A percentile compares a stretch with the other conserved stretches of the same genome.
Conservation (phyloP, 2,113 vertebrate genomes). For the Vidua chalybeata region DNA sequence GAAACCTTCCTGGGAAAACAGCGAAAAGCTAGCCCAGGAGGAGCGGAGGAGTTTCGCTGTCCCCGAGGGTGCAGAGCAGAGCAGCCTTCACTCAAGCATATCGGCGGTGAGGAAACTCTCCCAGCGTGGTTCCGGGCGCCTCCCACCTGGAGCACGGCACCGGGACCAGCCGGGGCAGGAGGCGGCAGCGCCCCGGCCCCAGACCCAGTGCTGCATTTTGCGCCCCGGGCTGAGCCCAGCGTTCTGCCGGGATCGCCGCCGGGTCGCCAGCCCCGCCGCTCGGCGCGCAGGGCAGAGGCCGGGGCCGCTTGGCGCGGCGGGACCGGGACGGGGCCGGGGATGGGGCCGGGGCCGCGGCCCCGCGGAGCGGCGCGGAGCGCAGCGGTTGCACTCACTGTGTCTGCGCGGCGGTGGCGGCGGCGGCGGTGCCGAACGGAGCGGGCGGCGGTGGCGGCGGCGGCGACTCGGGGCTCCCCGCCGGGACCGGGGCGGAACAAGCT, state of each 20-base stretch:
- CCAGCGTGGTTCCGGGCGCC: too few relatives aligned
- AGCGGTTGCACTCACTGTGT: too few relatives aligned
- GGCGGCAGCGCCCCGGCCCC: neutral
- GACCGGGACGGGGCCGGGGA: too few relatives aligned
- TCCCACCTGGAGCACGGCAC: neutral
- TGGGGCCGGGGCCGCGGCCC: too few relatives aligned
- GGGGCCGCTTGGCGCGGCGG: too few relatives aligned
- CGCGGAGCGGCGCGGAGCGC: too few relatives aligned
- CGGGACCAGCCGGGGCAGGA: neutral
- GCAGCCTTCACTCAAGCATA: fast-evolving
- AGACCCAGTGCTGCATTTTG: too few relatives aligned
- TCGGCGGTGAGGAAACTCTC: neutral
- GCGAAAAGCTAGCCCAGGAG: neutral
- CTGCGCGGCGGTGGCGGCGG: too few relatives aligned
- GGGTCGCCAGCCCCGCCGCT: neutral
- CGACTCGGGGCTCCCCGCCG: neutral
- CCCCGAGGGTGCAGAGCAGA: neutral
- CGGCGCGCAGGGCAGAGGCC: too few relatives aligned
- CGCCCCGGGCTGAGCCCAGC: neutral
- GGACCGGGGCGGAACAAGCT: neutral
- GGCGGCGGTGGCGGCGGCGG: too few relatives aligned
- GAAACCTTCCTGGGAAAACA: neutral
- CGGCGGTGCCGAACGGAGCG: too few relatives aligned
- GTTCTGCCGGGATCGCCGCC: too few relatives aligned
- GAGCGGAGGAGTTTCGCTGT: fast-evolving